Evolutionary conservation across 1,140 invertebrate species (phyloP).

Genomic region (Alviniconcha marisindica): DNA sequence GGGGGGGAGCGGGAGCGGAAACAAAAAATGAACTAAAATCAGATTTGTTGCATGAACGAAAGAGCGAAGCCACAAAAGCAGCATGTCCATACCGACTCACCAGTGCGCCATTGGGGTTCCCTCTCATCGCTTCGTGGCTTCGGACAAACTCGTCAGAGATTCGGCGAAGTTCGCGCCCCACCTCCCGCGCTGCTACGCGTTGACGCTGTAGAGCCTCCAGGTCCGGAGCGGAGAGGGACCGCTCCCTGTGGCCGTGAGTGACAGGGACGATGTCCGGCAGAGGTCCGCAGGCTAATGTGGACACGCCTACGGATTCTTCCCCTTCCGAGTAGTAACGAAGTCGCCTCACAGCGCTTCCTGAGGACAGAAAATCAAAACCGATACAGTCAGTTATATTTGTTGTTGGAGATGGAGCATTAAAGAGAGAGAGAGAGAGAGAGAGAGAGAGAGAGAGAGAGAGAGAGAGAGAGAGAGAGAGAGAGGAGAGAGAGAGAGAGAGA

Average conservation of each 20-base stretch:
- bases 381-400: background rate
- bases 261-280: slow-evolving; percentile 56
- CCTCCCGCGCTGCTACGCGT: slow-evolving; percentile 33
- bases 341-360: slow-evolving; percentile 44
- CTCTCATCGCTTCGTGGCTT: slow-evolving; percentile 14
- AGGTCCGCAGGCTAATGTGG: slow-evolving; percentile 29
- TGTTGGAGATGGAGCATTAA: background rate
- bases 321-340: slow-evolving; percentile 52
- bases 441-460: background rate
- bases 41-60: too few relatives aligned
- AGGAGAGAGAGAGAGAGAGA: background rate
- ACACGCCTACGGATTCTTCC: slow-evolving; percentile 31
- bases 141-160: slow-evolving; percentile 44
- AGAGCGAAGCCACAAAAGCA: background rate
- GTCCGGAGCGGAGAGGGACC: slow-evolving; percentile 56
- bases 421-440: background rate
- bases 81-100: slow-evolving; percentile 25
- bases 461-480: background rate
- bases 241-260: slow-evolving; percentile 38
- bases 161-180: slow-evolving; percentile 39
- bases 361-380: background rate
- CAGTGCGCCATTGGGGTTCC: slow-evolving; percentile 6
- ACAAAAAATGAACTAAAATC: too few relatives aligned
- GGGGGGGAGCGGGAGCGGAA: too few relatives aligned
- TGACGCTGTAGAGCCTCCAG: slow-evolving; percentile 48